Evolutionary conservation across 37 sponge, comb jelly and placozoan species (phyloP).

Genomic region (Theonella swinhoei): DNA sequence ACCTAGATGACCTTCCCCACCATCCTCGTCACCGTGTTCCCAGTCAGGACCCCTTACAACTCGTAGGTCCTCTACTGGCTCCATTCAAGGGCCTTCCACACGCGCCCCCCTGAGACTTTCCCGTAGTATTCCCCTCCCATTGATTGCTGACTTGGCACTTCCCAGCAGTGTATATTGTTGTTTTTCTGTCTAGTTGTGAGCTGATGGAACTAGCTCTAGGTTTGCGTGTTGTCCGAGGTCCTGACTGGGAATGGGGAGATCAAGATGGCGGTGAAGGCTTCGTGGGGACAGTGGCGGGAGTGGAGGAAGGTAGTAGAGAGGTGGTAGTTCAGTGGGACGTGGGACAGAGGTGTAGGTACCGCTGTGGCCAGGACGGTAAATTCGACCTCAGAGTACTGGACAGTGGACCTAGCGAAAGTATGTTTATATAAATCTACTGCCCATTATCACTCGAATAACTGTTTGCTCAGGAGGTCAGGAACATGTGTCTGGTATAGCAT

Average conservation of each 20-base stretch:
- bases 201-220: conserved; percentile 29
- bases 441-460: not conserved
- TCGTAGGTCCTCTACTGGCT: conserved; percentile 29
- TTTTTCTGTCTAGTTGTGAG: too few relatives aligned
- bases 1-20: conserved; percentile 85
- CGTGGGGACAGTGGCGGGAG: conserved; percentile 84
- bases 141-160: too few relatives aligned
- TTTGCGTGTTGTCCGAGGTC: conserved; percentile 85
- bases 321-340: conserved; percentile 90
- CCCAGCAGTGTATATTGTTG: too few relatives aligned
- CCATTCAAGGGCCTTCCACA: not conserved
- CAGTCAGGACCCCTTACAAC: conserved; percentile 93
- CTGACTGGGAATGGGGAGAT: conserved; percentile 85
- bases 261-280: conserved; percentile 89
- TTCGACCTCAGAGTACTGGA: conserved; percentile 76
- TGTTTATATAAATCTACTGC: not conserved
- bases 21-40: conserved; percentile 82
- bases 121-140: not conserved
- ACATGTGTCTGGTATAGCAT: not conserved
- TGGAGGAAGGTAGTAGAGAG: conserved; percentile 18
- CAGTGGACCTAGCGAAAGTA: conserved; percentile 60
- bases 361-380: conserved; percentile 59
- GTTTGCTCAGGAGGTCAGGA: not conserved
- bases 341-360: conserved; percentile 73
- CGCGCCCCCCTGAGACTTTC: not conserved